phyloP scores from a whole-genome alignment of 1,140 invertebrate genomes.

The Penaeus chinensis region DNA sequence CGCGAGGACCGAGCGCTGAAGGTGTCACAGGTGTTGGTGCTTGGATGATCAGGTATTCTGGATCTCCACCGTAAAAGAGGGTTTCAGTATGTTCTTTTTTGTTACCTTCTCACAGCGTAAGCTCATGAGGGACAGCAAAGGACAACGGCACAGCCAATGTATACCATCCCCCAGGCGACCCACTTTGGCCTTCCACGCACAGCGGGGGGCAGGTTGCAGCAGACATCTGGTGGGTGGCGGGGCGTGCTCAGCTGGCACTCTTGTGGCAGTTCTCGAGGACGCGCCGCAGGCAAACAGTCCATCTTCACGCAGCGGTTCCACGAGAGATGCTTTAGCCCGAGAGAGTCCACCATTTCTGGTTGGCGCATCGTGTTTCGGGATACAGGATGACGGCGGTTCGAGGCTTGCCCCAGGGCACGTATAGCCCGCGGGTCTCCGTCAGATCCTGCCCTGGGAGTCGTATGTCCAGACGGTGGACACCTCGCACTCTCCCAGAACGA shows the following conservation, averaged over 20 bases:
- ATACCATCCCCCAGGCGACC: too few species aligned
- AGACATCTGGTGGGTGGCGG: too few species aligned
- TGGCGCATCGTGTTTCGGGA: constrained; percentile 25
- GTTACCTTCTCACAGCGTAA: neutral
- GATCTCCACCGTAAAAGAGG: neutral
- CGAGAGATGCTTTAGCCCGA: neutral
- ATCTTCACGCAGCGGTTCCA: neutral
- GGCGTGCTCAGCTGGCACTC: neutral
- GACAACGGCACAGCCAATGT: neutral
- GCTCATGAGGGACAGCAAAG: neutral
- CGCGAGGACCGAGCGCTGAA: neutral
- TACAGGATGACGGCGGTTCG: constrained; percentile 17
- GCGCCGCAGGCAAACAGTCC: neutral
- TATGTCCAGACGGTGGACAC: neutral
- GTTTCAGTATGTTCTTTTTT: neutral
- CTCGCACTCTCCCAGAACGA: neutral
- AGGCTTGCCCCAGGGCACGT: constrained; percentile 26
- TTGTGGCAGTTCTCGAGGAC: neutral
- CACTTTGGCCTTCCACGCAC: too few species aligned
- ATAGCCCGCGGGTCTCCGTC: neutral
- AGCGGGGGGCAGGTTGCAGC: too few species aligned
- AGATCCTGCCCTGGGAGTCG: neutral
- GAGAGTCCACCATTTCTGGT: constrained; percentile 36
- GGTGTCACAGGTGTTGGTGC: constrained; percentile 32
- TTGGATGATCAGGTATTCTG: constrained; percentile 25